phyloP scores from a whole-genome alignment of 2,888 invertebrate genomes.

The Malthinus seriepunctatus region DNA sequence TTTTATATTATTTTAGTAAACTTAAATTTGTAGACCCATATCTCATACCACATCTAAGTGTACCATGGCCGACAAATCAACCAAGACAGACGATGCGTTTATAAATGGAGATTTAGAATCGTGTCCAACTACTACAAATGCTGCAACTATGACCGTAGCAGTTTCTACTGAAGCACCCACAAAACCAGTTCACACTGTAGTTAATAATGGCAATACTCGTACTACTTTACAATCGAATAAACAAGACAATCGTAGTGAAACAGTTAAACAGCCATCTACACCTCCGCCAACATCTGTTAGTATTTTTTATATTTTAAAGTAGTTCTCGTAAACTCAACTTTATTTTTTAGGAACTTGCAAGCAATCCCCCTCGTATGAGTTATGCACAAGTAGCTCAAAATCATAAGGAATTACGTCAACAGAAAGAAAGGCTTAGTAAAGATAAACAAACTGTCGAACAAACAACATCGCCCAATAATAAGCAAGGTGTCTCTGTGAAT shows the following conservation, averaged over 20 bases:
- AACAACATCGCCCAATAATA: constrained; percentile 12
- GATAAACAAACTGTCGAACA: constrained; percentile 37
- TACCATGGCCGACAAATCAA: constrained; percentile 69
- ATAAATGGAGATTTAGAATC: constrained; percentile 47
- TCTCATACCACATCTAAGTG: constrained; percentile 51
- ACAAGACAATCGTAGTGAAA: constrained; percentile 30
- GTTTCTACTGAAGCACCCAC: constrained; percentile 47
- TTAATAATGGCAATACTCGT: constrained; percentile 41
- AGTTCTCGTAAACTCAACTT: neutral
- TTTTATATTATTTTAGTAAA: constrained; percentile 1
- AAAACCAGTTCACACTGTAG: constrained; percentile 39
- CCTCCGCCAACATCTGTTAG: constrained; percentile 40
- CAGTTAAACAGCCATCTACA: constrained; percentile 37
- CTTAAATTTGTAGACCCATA: constrained; percentile 47
- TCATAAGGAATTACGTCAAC: constrained; percentile 57
- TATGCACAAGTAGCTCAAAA: constrained; percentile 72
- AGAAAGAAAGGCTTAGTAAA: constrained; percentile 43
- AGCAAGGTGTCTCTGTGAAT: constrained; percentile 15
- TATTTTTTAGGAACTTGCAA: constrained; percentile 32
- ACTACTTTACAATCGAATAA: constrained; percentile 28
- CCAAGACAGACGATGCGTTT: constrained; percentile 64
- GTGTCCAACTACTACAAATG: constrained; percentile 56
- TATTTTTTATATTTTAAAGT: constrained; percentile 8
- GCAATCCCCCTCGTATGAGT: constrained; percentile 58
- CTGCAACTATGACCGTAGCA: constrained; percentile 60